phyloP scores from a whole-genome alignment of 1,140 invertebrate genomes.

The Drosophila neocordata region DNA sequence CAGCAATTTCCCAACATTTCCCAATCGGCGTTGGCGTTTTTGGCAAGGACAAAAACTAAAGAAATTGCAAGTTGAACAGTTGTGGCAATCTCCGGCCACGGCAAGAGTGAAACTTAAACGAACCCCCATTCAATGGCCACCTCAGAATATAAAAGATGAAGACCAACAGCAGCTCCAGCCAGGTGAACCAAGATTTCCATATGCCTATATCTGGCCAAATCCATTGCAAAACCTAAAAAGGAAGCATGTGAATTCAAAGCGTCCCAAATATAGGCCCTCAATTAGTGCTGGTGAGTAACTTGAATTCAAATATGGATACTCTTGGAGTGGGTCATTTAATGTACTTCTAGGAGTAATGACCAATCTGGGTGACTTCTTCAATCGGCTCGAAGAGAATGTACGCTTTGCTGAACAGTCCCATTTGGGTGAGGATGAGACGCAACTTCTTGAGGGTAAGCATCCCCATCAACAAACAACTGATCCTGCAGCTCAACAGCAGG shows the following conservation, averaged over 20 bases:
- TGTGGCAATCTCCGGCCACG: conserved; percentile 61
- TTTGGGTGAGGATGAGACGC: conserved; percentile 49
- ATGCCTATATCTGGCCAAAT: conserved; percentile 19
- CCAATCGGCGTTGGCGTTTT: conserved; percentile 26
- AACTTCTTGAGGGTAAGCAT: conserved; percentile 69
- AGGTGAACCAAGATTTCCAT: conserved; percentile 30
- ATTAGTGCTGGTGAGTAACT: conserved; percentile 70
- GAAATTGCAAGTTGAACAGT: conserved; percentile 49
- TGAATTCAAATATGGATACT: no score
- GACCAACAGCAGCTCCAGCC: neutral
- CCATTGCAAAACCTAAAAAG: conserved; percentile 41
- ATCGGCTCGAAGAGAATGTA: conserved; percentile 71
- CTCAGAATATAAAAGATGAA: neutral
- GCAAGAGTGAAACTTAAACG: conserved; percentile 28
- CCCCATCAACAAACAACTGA: conserved; percentile 35
- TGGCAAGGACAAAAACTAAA: conserved; percentile 36
- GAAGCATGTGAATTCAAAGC: conserved; percentile 19
- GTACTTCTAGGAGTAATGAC: conserved; percentile 74
- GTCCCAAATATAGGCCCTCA: conserved; percentile 52
- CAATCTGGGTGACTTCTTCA: conserved; percentile 78
- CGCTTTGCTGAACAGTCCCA: conserved; percentile 69
- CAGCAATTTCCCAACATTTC: conserved; percentile 49
- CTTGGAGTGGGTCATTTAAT: conserved; percentile 23
- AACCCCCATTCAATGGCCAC: conserved; percentile 22
- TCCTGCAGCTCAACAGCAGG: conserved; percentile 24